phyloP scores from a whole-genome alignment of 2,113 vertebrate species.

The Dendropsophus ebraccatus region DNA sequence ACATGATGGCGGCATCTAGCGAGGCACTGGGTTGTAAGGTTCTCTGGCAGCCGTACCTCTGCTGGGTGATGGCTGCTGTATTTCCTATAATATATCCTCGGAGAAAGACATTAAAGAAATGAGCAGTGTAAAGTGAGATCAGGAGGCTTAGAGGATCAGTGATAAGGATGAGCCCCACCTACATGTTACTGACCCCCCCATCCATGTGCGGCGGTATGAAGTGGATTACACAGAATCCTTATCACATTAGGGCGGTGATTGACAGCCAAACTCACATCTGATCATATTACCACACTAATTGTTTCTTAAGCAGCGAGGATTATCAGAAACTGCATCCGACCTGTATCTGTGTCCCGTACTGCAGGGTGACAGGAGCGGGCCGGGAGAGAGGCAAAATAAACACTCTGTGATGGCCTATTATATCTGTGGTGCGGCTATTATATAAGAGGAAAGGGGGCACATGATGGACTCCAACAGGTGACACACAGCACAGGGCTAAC shows the following conservation, averaged over 20 bases:
- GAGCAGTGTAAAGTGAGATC: neutral
- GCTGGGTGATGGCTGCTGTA: too few species aligned
- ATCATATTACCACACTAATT: constrained; percentile 30
- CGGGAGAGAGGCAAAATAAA: constrained; percentile 34
- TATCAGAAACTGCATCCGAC: neutral
- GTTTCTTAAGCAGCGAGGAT: neutral
- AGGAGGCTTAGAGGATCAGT: neutral
- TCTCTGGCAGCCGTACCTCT: too few species aligned
- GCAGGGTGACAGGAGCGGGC: constrained; percentile 7
- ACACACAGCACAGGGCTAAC: neutral
- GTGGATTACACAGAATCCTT: neutral
- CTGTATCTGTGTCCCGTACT: constrained; percentile 4
- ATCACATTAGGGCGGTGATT: constrained; percentile 10
- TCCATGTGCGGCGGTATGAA: too few species aligned
- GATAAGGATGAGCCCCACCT: neutral
- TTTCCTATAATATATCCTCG: neutral
- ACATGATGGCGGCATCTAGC: neutral
- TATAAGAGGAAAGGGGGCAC: neutral
- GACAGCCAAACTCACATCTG: neutral
- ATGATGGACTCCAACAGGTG: constrained; percentile 7
- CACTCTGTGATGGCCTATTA: too few species aligned
- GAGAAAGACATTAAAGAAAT: neutral
- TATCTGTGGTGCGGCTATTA: neutral
- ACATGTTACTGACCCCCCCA: neutral
- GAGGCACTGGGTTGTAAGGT: too few species aligned